These are phyloP conservation scores for Amblyjoppa proteus DNA, from an alignment of 2,888 invertebrate genomes.

Conservation along the genomic window DNA sequence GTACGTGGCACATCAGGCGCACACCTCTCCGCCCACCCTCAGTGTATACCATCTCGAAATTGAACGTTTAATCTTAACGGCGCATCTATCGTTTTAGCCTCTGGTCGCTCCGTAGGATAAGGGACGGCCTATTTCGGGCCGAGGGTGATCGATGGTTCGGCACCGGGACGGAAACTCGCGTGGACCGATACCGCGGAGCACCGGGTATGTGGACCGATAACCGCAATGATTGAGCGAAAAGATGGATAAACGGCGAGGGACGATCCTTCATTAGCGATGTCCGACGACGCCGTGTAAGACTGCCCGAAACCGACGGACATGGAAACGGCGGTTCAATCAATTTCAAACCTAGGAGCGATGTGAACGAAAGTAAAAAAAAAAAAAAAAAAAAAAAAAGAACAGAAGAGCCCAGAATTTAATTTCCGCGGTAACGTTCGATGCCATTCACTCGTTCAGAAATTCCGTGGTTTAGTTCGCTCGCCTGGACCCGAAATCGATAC, in stretches of 20 bases:
- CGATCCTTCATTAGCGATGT: neutral
- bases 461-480: neutral
- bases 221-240: conserved; percentile 15
- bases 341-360: neutral
- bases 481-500: neutral
- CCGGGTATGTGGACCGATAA: neutral
- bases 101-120: conserved; percentile 66
- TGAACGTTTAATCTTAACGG: conserved; percentile 78
- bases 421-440: neutral
- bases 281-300: neutral
- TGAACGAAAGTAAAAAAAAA: neutral
- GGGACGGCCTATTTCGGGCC: conserved; percentile 67
- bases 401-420: conserved; percentile 7
- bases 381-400: neutral
- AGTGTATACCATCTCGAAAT: conserved; percentile 69
- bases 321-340: neutral
- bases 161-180: conserved; percentile 28
- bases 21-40: conserved; percentile 19
- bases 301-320: too few species aligned
- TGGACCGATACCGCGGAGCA: neutral
- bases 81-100: conserved; percentile 74
- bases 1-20: conserved; percentile 27
- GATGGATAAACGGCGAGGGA: neutral
- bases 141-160: conserved; percentile 71
- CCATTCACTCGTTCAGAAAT: too few species aligned